A percentile compares a stretch with the other conserved stretches of the same genome.
Evolutionary conservation across 2,113 vertebrate genomes (phyloP).

Genomic region (Centropus bengalensis): DNA sequence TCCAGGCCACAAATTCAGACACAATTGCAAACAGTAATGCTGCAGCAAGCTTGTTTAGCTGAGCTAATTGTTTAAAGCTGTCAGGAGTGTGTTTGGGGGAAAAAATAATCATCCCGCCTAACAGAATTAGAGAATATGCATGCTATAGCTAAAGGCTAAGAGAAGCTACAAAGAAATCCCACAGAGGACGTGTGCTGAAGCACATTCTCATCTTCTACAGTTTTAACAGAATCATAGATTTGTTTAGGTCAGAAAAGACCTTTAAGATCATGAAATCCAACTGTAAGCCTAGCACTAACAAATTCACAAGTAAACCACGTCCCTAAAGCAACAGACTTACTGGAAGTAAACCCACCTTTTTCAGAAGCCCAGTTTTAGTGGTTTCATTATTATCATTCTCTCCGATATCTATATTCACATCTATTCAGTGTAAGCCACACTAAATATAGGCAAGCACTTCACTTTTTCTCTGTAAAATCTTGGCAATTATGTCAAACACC

Average conservation of each 20-base stretch:
- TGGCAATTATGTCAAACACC: background rate
- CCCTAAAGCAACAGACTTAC: background rate
- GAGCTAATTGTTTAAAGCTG: background rate
- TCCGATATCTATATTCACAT: background rate
- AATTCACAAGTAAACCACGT: too few relatives aligned
- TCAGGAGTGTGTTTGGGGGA: background rate
- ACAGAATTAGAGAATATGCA: background rate
- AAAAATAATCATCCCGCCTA: background rate
- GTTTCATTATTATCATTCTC: background rate
- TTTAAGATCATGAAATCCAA: too few relatives aligned
- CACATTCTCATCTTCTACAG: background rate
- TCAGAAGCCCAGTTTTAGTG: background rate
- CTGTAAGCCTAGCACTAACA: too few relatives aligned
- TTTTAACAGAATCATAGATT: background rate
- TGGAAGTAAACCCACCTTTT: background rate
- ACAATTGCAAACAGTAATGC: accelerated
- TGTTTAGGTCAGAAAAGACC: too few relatives aligned
- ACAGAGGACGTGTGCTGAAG: background rate
- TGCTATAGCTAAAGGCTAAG: background rate
- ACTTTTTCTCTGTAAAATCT: background rate
- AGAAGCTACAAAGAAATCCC: background rate
- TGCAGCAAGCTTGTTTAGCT: background rate
- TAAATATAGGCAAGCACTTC: background rate
- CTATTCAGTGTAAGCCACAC: background rate
- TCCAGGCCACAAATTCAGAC: background rate